Conservation (phyloP, 2,888 invertebrate genomes). For the Copidosoma aretas region DNA sequence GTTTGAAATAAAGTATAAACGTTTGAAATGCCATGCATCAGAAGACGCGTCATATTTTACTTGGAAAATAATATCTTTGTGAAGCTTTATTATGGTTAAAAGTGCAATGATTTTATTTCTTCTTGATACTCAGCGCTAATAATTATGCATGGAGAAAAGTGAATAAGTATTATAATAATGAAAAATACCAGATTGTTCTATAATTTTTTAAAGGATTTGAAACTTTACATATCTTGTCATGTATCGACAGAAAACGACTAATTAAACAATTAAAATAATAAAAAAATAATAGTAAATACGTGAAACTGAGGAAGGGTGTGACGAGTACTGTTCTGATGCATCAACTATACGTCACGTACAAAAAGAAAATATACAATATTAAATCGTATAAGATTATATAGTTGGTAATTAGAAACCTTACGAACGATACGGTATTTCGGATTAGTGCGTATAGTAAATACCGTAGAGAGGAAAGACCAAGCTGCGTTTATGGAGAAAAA, state of each 20-base stretch:
- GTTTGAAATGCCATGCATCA: neutral
- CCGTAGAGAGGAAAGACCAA: slow-evolving; percentile 15
- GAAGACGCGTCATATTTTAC: slow-evolving; percentile 16
- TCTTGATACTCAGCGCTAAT: slow-evolving; percentile 29
- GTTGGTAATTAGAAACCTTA: slow-evolving; percentile 49
- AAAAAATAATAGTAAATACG: slow-evolving; percentile 5
- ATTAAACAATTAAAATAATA: slow-evolving; percentile 16
- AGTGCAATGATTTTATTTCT: slow-evolving; percentile 36
- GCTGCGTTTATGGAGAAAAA: slow-evolving; percentile 39
- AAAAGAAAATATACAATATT: neutral
- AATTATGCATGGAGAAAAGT: neutral
- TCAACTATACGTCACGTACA: slow-evolving; percentile 6
- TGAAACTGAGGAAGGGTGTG: slow-evolving; percentile 18
- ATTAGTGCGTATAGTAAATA: slow-evolving; percentile 46
- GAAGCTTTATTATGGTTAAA: slow-evolving; percentile 33
- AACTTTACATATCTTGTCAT: slow-evolving; percentile 39
- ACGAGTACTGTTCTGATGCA: slow-evolving; percentile 49
- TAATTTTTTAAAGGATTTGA: slow-evolving; percentile 36
- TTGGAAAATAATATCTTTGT: slow-evolving; percentile 24
- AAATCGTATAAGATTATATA: slow-evolving; percentile 36
- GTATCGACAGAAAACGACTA: slow-evolving; percentile 26
- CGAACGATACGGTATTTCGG: slow-evolving; percentile 53
- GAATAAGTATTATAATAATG: slow-evolving; percentile 8
- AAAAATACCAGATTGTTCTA: slow-evolving; percentile 15
- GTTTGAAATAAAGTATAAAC: too few relatives aligned